Conservation (phyloP, 2,888 invertebrate genomes). For the Silvanus unidentatus region DNA sequence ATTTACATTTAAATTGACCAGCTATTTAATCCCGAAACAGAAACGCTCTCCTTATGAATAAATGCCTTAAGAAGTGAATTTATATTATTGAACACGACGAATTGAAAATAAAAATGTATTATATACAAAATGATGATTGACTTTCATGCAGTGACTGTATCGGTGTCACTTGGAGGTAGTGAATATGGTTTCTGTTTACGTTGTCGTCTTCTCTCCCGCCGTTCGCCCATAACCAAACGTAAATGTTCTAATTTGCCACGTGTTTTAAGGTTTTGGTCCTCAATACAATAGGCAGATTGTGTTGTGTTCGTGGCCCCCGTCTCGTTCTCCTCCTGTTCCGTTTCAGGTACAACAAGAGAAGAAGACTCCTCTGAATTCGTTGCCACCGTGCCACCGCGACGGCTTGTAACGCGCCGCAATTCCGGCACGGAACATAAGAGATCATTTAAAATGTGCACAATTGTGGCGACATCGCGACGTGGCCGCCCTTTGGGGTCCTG, state of each 20-base stretch:
- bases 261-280: conserved; percentile 49
- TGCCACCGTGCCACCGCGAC: conserved; percentile 3
- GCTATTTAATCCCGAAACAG: no score
- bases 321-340: neutral
- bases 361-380: neutral
- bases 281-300: conserved; percentile 29
- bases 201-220: conserved; percentile 76
- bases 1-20: no score
- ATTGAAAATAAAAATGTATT: neutral
- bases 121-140: neutral
- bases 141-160: conserved; percentile 43
- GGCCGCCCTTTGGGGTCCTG: conserved; percentile 90
- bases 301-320: conserved; percentile 27
- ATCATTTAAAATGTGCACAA: conserved; percentile 93
- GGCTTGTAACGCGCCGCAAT: conserved; percentile 33
- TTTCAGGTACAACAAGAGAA: neutral
- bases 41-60: no score
- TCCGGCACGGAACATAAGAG: conserved; percentile 78
- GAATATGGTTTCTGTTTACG: conserved; percentile 68
- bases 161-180: conserved; percentile 46
- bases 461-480: conserved; percentile 89
- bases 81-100: no score
- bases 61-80: no score
- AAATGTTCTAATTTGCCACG: conserved; percentile 77
- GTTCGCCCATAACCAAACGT: conserved; percentile 84